phyloP scores from a whole-genome alignment of 2,797 vertebrate species.

The Naso thynnoides region DNA sequence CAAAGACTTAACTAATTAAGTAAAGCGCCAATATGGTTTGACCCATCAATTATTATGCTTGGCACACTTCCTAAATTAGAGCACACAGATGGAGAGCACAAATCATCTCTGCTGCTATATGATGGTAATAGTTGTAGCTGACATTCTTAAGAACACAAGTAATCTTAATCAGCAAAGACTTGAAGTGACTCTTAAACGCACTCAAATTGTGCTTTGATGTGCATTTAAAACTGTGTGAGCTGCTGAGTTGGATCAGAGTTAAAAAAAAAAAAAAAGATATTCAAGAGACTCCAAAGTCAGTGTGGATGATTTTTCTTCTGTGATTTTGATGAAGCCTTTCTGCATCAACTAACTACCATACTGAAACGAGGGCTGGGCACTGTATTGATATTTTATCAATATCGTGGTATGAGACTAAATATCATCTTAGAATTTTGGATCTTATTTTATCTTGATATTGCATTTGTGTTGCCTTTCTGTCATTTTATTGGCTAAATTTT shows the following conservation, averaged over 20 bases:
- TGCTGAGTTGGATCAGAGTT: neutral
- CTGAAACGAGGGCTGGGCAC: no score
- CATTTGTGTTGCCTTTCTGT: no score
- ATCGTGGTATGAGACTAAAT: no score
- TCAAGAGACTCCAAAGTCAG: neutral
- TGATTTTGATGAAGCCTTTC: neutral
- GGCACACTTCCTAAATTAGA: constrained; percentile 35
- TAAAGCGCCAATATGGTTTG: constrained; percentile 19
- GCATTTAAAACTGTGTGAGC: neutral
- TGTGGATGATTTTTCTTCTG: neutral
- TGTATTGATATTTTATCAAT: no score
- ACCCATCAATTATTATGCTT: constrained; percentile 29
- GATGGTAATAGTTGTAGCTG: constrained; percentile 1
- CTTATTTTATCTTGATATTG: no score
- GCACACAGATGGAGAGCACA: constrained; percentile 22
- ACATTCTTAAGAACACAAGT: constrained; percentile 12
- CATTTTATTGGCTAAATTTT: no score
- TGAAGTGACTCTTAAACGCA: constrained; percentile 7
- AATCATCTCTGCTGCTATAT: constrained; percentile 23
- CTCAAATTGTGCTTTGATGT: constrained; percentile 10
- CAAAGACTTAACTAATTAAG: constrained; percentile 26
- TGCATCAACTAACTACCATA: no score
- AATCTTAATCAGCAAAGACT: constrained; percentile 11
- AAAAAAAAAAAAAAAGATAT: neutral
- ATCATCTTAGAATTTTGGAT: no score